Evolutionary conservation across 2,113 vertebrate species (phyloP).

Genomic region (Amphiprion ocellaris): DNA sequence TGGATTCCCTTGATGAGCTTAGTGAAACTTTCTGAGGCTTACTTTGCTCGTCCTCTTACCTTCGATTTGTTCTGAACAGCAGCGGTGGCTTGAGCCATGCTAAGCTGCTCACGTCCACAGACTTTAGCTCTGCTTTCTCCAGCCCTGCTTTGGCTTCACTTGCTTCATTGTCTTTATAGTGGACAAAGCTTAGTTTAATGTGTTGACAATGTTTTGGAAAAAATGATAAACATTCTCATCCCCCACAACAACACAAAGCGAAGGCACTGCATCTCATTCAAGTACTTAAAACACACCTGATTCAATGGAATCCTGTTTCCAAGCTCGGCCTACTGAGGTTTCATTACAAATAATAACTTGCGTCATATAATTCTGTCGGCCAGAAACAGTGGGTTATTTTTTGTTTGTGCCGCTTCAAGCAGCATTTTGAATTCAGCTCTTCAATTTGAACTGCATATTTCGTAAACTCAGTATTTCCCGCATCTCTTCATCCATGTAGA

Average conservation of each 20-base stretch:
- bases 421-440: too few relatives aligned
- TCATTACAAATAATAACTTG: too few relatives aligned
- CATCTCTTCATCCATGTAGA: constrained; percentile 70
- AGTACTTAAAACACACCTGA: too few relatives aligned
- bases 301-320: too few relatives aligned
- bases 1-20: constrained; percentile 73
- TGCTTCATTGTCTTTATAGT: neutral
- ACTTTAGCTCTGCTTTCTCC: constrained; percentile 17
- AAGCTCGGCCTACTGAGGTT: too few relatives aligned
- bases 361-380: too few relatives aligned
- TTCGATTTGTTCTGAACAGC: constrained; percentile 56
- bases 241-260: neutral
- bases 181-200: neutral
- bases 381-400: too few relatives aligned
- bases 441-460: too few relatives aligned
- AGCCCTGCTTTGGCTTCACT: constrained; percentile 4
- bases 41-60: constrained; percentile 60
- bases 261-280: too few relatives aligned
- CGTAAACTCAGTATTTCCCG: neutral
- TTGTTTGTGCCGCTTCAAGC: too few relatives aligned
- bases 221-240: neutral
- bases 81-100: constrained; percentile 34
- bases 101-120: constrained; percentile 60
- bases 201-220: neutral
- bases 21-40: constrained; percentile 66